Percentiles rank a stretch among this genome's conserved stretches.
phyloP scores from a whole-genome alignment of 2,888 invertebrate genomes.

The Dynastes maya region DNA sequence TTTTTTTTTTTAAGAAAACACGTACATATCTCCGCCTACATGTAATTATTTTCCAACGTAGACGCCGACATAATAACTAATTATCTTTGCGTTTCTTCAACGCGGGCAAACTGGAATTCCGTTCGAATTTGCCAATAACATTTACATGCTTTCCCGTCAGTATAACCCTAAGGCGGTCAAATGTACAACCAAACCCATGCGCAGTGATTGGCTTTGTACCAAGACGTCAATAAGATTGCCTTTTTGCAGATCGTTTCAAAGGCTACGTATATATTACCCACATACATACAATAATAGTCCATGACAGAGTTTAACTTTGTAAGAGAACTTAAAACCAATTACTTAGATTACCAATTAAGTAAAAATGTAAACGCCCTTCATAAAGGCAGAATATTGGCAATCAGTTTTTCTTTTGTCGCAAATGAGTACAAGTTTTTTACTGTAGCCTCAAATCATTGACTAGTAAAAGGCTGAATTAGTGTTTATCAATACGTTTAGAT shows the following conservation, averaged over 20 bases:
- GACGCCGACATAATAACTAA: conserved; percentile 9
- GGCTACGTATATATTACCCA: neutral
- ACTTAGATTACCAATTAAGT: neutral
- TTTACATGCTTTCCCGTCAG: conserved; percentile 13
- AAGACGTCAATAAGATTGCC: neutral
- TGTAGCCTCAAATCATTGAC: no score
- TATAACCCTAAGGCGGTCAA: conserved; percentile 15
- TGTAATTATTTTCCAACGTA: neutral
- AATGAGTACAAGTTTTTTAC: neutral
- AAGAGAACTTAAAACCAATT: neutral
- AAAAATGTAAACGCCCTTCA: neutral
- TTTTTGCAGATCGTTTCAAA: conserved; percentile 10
- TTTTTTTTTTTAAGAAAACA: neutral
- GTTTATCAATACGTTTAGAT: no score
- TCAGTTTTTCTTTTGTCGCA: neutral
- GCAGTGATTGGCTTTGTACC: conserved; percentile 18
- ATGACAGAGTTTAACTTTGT: neutral
- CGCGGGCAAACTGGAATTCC: conserved; percentile 16
- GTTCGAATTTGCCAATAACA: conserved; percentile 25
- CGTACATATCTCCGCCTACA: neutral
- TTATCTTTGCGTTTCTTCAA: neutral
- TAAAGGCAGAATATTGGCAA: neutral
- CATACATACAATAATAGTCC: neutral
- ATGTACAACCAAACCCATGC: conserved; percentile 16
- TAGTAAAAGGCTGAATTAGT: no score